Base-by-base conservation (phyloP, 2,797 vertebrate genomes). In the Rhinogobio ventralis region DNA sequence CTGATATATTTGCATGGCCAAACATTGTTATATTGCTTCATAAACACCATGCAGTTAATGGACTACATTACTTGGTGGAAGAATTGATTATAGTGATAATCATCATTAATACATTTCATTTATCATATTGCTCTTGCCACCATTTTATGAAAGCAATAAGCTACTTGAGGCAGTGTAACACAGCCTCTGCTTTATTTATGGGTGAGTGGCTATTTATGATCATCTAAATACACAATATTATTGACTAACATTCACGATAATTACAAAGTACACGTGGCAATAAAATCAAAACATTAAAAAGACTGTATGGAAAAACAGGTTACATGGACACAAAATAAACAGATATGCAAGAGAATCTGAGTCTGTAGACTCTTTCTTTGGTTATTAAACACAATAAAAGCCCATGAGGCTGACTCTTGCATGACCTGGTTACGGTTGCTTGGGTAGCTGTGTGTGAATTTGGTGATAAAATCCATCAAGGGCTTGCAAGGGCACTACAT, bases 371-470 rank as follows among this genome's bases (percentile, higher is more conserved):
- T 13, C 74, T 46, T 73, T 86, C 46, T 78, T 53, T 7, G 19
- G 60, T 67, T 85, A 78, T 77, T 85, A 57, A 51, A 60, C 57
- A 49, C 45, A 60, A 79, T 60, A 85, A 81, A 83, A 88, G 67
- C 55, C 33, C 39, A 67, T 19, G 67, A 79, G 46, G 57, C 77
- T 81, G 30, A 86, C 72, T 76, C n/a, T 23, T 55, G 64, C 33
- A 85, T 66, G 13, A 81, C 81, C 57, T 36, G 28, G 72, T 39
- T 71, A 20, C 15, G 25, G 86, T 82, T 82, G 79, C 85, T 84
- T 71, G 73, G 84, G 74, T 81, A 86, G 76, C 85, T 53, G 51
- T 85, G 84, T 45, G 72, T 84, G 66, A 75, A 55, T 60, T 42
- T 62, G 71, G 62, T 23, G 20, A 53, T 23, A 68, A 60, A 69